phyloP scores from a whole-genome alignment of 1,140 invertebrate species.

The Meloidogyne floridensis region DNA sequence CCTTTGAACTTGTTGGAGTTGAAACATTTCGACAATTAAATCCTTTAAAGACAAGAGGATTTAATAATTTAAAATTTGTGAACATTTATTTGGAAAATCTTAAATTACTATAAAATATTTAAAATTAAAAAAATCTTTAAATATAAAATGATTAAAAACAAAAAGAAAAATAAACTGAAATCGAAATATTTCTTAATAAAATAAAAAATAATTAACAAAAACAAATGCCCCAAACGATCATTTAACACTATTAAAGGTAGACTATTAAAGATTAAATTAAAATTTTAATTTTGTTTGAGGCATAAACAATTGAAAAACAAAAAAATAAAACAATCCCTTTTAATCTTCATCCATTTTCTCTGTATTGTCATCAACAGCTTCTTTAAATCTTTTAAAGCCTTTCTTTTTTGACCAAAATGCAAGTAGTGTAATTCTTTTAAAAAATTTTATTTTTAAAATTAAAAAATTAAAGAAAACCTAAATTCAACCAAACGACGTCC shows the following conservation, averaged over 20 bases:
- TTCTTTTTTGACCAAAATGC: constrained; percentile 18
- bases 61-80: neutral
- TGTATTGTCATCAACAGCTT: neutral
- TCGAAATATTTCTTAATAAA: too few species aligned
- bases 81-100: neutral
- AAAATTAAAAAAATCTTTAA: neutral
- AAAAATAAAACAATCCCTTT: neutral
- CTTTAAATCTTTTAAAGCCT: neutral
- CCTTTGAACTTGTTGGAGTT: neutral
- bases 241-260: neutral
- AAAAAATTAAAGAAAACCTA: neutral
- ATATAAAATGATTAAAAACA: neutral
- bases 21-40: neutral
- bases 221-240: neutral
- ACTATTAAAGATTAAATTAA: neutral
- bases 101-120: neutral
- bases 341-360: neutral
- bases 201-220: neutral
- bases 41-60: neutral
- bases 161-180: neutral
- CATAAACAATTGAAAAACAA: neutral
- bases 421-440: constrained; percentile 9
- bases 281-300: neutral
- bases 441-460: neutral
- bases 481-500: constrained; percentile 19